Evolutionary conservation across 2,113 vertebrate genomes (phyloP).

Genomic region (Meles meles): DNA sequence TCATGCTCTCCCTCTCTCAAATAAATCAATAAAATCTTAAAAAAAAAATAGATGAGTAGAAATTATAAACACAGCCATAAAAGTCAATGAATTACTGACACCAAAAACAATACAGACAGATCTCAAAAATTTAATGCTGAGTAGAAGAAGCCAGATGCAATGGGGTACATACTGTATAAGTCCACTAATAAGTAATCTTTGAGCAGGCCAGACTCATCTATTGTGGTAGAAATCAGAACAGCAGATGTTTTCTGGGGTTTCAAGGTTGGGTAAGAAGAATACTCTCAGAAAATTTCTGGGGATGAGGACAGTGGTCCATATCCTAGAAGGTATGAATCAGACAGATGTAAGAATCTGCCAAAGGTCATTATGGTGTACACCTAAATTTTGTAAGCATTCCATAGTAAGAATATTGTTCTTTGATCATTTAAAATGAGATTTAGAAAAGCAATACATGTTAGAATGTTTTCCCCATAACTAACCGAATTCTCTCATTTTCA

Average conservation of each 20-base stretch:
- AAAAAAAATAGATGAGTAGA: background rate
- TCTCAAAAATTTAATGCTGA: background rate
- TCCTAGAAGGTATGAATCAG: background rate
- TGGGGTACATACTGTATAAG: fast-evolving
- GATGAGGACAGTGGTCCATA: background rate
- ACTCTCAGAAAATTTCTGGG: background rate
- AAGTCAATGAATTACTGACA: background rate
- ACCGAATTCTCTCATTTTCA: background rate
- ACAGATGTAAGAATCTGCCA: background rate
- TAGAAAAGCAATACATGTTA: background rate
- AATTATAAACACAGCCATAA: background rate
- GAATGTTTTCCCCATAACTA: background rate
- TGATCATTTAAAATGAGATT: background rate
- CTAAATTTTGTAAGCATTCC: background rate
- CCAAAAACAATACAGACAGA: background rate
- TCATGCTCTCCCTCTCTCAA: background rate
- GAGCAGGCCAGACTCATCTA: background rate
- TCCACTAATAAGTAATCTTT: background rate
- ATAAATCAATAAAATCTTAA: background rate
- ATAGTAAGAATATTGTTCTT: background rate
- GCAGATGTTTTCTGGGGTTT: background rate
- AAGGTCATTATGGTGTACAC: background rate
- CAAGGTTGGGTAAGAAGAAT: fast-evolving
- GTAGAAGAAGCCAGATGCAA: background rate
- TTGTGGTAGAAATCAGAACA: background rate